phyloP scores from a whole-genome alignment of 2,113 vertebrate species.

The Pelecanus crispus region DNA sequence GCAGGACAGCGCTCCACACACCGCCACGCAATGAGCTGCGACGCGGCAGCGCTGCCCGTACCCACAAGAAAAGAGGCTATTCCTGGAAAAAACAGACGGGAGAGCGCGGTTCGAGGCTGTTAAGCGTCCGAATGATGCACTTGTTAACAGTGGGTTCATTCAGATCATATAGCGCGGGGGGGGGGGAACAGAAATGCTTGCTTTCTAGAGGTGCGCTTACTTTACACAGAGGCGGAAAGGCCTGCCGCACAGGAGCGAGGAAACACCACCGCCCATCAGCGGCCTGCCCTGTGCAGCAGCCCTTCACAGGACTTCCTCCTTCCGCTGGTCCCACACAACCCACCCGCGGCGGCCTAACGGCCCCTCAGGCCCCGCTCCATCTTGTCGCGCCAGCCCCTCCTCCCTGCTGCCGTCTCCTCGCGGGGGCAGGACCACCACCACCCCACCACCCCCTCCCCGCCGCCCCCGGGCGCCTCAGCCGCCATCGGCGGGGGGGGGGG shows the following conservation, averaged over 20 bases:
- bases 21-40: fast-evolving
- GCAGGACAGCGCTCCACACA: background rate
- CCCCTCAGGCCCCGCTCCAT: background rate
- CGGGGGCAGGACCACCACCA: no score
- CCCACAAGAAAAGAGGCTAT: background rate
- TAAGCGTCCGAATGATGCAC: fast-evolving
- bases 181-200: background rate
- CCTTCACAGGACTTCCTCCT: slow-evolving; percentile 1
- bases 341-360: background rate
- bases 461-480: background rate
- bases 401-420: background rate
- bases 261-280: background rate
- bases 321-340: background rate
- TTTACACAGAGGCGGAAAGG: background rate
- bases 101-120: background rate
- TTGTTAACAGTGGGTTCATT: background rate
- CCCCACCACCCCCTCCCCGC: no score
- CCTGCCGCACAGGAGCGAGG: background rate
- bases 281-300: background rate
- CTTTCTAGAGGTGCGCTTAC: background rate
- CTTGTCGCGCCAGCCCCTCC: background rate
- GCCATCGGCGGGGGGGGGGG: no score
- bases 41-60: background rate
- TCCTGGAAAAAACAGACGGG: background rate
- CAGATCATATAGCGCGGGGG: fast-evolving